phyloP scores from a whole-genome alignment of 2,797 vertebrate genomes.

The Meriones psammophilus region DNA sequence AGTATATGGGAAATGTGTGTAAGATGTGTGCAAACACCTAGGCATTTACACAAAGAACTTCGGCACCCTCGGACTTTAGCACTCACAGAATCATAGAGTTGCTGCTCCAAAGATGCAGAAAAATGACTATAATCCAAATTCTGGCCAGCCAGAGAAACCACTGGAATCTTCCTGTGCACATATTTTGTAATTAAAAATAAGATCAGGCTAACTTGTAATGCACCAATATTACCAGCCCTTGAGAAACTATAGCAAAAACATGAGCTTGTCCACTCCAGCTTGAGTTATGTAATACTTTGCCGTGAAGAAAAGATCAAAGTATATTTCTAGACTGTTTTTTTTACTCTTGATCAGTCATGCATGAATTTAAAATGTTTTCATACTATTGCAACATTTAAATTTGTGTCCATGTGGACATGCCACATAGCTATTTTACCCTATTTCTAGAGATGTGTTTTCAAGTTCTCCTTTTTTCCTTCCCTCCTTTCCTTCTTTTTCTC shows the following conservation, averaged over 20 bases:
- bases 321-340: neutral
- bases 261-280: neutral
- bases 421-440: neutral
- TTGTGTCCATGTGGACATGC: neutral
- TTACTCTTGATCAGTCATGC: neutral
- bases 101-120: neutral
- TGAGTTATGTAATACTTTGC: neutral
- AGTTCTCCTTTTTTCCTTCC: neutral
- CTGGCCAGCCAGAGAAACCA: neutral
- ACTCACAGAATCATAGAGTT: neutral
- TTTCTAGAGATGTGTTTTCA: neutral
- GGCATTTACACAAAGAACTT: too few species aligned
- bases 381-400: neutral
- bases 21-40: neutral
- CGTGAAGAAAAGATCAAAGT: neutral
- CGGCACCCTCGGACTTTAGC: too few species aligned
- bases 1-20: too few species aligned
- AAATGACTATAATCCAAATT: neutral
- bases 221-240: neutral
- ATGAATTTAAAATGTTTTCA: neutral
- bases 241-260: too few species aligned
- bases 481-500: too few species aligned
- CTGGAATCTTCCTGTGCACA: neutral
- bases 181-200: constrained; percentile 7
- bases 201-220: neutral